A percentile compares a stretch with the other conserved stretches of the same genome.
These are phyloP conservation scores for Hemicentrotus pulcherrimus DNA, from an alignment of 35 echinoderm and acorn worm genomes.

Conservation along the genomic window DNA sequence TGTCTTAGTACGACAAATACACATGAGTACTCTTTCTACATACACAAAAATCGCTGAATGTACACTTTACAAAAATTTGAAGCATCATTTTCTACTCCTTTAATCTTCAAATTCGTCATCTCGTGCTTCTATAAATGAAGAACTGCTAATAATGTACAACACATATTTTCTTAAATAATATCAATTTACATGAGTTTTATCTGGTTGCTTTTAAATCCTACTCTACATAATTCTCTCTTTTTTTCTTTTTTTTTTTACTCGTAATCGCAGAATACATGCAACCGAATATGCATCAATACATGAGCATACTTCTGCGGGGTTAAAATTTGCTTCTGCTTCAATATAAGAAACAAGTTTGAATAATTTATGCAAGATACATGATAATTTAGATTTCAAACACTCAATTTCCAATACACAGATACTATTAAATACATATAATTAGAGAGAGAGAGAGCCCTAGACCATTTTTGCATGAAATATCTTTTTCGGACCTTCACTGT, in stretches of 20 bases:
- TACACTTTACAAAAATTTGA: conserved; percentile 35
- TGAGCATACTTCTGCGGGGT: neutral
- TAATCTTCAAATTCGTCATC: neutral
- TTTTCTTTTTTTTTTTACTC: neutral
- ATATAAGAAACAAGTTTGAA: neutral
- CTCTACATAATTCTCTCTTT: neutral
- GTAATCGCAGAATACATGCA: neutral
- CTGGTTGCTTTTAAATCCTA: neutral
- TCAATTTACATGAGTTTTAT: neutral
- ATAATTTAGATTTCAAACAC: neutral
- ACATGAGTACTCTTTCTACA: conserved; percentile 27
- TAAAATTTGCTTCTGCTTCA: neutral
- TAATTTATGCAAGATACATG: conserved; percentile 14
- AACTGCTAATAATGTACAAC: conserved; percentile 5
- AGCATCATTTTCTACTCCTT: neutral
- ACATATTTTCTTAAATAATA: conserved; percentile 14
- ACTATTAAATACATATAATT: neutral
- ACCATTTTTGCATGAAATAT: neutral
- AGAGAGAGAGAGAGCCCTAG: neutral
- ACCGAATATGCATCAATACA: neutral
- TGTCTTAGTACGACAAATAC: neutral
- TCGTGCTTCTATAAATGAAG: neutral
- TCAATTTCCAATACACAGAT: neutral
- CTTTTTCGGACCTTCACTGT: neutral
- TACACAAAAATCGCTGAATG: conserved; percentile 30